Evolutionary conservation across 2,888 invertebrate genomes (phyloP).

Genomic region (Macrosoma leucophasiata): DNA sequence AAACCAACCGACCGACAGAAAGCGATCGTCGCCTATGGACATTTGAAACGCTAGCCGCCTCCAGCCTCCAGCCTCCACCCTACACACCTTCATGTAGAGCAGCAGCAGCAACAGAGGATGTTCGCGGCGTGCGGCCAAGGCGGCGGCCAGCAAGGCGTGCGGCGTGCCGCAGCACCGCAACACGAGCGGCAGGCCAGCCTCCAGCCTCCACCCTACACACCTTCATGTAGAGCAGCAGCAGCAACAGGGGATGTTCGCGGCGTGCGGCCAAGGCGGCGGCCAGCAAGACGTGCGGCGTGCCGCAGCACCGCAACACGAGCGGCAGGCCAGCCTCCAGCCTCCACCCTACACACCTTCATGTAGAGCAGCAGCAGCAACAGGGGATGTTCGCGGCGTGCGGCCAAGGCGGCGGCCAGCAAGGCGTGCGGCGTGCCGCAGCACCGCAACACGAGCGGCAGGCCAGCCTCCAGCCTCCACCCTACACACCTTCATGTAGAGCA

Average conservation of each 20-base stretch:
- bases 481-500: slow-evolving; percentile 77
- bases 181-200: slow-evolving; percentile 82
- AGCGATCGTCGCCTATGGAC: too few relatives aligned
- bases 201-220: slow-evolving; percentile 56
- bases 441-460: slow-evolving; percentile 82
- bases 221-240: slow-evolving; percentile 79
- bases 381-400: slow-evolving; percentile 48
- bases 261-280: slow-evolving; percentile 44
- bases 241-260: slow-evolving; percentile 63
- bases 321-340: slow-evolving; percentile 81
- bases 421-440: slow-evolving; percentile 37
- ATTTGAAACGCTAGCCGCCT: too few relatives aligned
- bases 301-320: slow-evolving; percentile 76
- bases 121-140: slow-evolving; percentile 39
- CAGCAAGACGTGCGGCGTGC: slow-evolving; percentile 36
- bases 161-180: slow-evolving; percentile 58
- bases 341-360: slow-evolving; percentile 70
- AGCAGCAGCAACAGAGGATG: slow-evolving; percentile 75
- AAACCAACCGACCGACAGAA: too few relatives aligned
- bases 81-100: slow-evolving; percentile 78
- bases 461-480: slow-evolving; percentile 72
- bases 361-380: slow-evolving; percentile 78
- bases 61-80: slow-evolving; percentile 59
- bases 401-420: slow-evolving; percentile 44
- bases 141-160: slow-evolving; percentile 43